Evolutionary conservation across 2,113 vertebrate genomes (phyloP).

Genomic region (Centropristis striata): DNA sequence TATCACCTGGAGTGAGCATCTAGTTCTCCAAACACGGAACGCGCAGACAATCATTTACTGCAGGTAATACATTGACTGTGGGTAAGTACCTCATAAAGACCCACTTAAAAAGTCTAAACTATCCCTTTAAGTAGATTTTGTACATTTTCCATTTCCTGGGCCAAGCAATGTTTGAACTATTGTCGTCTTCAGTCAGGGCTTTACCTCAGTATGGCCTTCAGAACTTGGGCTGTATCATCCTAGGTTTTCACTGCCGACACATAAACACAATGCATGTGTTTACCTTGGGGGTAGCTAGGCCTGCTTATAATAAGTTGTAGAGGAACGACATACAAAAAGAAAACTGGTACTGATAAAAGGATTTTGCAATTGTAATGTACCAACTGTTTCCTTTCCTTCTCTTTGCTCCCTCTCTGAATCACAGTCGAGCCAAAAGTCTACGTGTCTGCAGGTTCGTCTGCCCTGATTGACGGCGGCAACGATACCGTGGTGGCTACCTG

Average conservation of each 20-base stretch:
- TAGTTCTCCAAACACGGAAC: no score
- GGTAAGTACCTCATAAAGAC: no score
- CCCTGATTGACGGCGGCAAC: slow-evolving; percentile 94
- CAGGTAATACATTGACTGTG: no score
- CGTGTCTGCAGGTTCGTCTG: slow-evolving; percentile 90
- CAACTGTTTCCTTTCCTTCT: background rate
- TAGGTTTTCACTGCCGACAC: slow-evolving; percentile 18
- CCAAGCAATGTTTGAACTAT: no score
- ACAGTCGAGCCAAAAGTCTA: slow-evolving; percentile 97
- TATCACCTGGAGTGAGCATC: no score
- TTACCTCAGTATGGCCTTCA: no score
- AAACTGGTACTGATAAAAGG: background rate
- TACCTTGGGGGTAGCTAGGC: slow-evolving; percentile 9
- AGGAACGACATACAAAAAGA: background rate
- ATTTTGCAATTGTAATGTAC: background rate
- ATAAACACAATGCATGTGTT: background rate
- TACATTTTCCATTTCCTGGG: no score
- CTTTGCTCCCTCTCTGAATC: background rate
- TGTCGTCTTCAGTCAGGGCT: no score
- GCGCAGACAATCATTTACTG: no score
- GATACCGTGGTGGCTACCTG: slow-evolving; percentile 94
- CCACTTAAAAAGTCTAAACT: no score
- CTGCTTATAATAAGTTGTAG: slow-evolving; percentile 8
- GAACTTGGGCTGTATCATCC: no score
- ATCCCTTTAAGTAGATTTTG: no score